These are phyloP conservation scores for Quadroppia sp. DNA, from an alignment of 2,888 invertebrate species.

Conservation along the genomic window DNA sequence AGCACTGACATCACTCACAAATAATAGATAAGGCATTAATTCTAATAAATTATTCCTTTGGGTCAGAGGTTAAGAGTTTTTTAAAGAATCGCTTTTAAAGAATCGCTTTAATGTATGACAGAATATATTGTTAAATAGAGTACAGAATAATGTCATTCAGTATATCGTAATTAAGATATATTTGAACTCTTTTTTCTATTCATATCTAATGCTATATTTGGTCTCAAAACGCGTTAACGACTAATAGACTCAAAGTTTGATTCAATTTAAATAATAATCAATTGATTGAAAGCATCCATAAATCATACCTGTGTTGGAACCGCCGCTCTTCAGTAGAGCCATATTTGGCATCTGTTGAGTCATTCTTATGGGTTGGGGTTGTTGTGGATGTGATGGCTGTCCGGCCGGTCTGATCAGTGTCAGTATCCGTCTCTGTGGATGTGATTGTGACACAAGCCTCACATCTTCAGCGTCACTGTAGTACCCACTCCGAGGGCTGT, in stretches of 20 bases:
- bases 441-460: not conserved
- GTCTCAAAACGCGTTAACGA: no score
- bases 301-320: not conserved
- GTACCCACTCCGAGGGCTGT: constrained; percentile 11
- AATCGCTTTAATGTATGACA: no score
- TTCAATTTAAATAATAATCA: no score
- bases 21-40: not conserved
- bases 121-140: no score
- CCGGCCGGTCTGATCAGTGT: constrained; percentile 18
- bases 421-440: constrained; percentile 2
- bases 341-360: constrained; percentile 22
- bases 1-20: not conserved
- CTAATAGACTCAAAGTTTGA: no score
- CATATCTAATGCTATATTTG: no score
- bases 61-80: not conserved
- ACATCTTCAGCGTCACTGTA: constrained; percentile 22
- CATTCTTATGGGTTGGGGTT: constrained; percentile 6
- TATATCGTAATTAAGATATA: no score
- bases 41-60: constrained; percentile 4
- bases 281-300: no score
- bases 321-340: constrained; percentile 21
- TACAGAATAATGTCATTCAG: no score
- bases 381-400: not conserved
- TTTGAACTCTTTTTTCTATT: no score
- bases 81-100: not conserved